Conservation (phyloP, 2,113 vertebrate genomes). For the Rattus norvegicus region DNA sequence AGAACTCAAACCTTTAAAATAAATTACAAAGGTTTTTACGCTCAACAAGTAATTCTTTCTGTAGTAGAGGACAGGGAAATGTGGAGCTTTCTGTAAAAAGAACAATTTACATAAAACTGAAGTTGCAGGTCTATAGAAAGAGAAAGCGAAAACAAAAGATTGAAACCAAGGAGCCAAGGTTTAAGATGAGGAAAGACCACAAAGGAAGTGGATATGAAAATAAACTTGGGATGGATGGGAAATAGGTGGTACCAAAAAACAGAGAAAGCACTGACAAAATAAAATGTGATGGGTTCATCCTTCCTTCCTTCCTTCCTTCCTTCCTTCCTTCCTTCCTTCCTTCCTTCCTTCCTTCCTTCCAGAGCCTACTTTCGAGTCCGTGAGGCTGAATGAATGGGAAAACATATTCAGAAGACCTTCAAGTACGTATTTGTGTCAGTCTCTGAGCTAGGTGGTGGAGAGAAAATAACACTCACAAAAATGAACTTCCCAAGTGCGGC, state of each 20-base stretch:
- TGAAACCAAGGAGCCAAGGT: neutral
- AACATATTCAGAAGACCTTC: neutral
- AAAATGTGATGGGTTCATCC: neutral
- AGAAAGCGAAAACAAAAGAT: slow-evolving; percentile 21
- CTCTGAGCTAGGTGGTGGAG: neutral
- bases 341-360: neutral
- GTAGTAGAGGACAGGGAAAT: neutral
- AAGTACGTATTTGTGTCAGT: neutral
- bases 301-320: too few relatives aligned
- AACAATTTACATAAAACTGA: neutral
- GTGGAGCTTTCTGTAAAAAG: neutral
- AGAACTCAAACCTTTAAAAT: neutral
- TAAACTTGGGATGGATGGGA: neutral
- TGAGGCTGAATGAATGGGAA: neutral
- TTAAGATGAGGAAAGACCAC: neutral
- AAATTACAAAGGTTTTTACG: neutral
- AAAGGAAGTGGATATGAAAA: neutral
- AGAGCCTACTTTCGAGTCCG: neutral
- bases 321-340: too few relatives aligned
- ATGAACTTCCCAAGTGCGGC: neutral
- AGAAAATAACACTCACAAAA: neutral
- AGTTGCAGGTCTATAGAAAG: neutral
- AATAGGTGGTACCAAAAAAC: neutral
- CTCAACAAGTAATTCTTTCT: neutral
- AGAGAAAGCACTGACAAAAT: neutral